Evolutionary conservation across 2,888 invertebrate genomes (phyloP).

Genomic region (Xestoiulus laeticollis): DNA sequence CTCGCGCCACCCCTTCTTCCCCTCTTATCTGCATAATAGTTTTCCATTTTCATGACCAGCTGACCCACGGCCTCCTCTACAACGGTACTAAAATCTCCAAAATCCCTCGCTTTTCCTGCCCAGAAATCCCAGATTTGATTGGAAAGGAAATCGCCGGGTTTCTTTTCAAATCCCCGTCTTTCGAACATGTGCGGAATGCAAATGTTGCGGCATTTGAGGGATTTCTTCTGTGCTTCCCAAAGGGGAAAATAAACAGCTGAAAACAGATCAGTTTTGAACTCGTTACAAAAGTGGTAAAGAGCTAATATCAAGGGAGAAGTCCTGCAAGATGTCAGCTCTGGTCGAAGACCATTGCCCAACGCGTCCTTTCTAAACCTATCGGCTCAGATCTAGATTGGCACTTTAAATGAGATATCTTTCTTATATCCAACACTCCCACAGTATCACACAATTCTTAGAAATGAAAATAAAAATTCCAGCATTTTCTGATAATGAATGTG

Average conservation of each 20-base stretch:
- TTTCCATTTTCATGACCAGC: constrained; percentile 36
- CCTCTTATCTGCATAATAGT: constrained; percentile 43
- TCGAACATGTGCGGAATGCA: neutral
- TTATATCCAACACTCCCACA: too few relatives aligned
- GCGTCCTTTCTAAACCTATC: too few relatives aligned
- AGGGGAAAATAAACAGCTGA: neutral
- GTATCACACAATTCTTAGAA: too few relatives aligned
- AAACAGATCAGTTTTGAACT: constrained; percentile 21
- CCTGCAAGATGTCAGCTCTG: neutral
- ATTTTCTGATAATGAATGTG: too few relatives aligned
- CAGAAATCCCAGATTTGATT: constrained; percentile 36
- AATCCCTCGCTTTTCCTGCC: neutral
- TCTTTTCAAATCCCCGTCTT: constrained; percentile 36
- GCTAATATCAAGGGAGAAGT: neutral
- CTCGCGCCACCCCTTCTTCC: neutral
- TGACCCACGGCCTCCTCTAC: constrained; percentile 14
- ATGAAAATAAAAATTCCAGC: too few relatives aligned
- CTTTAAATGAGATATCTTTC: too few relatives aligned
- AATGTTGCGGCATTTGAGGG: neutral
- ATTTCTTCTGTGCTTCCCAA: neutral
- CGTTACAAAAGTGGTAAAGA: neutral
- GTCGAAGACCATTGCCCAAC: neutral
- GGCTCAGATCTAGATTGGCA: too few relatives aligned
- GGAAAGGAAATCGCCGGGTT: constrained; percentile 39
- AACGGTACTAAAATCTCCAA: constrained; percentile 6